Percentiles rank a stretch among this genome's conserved stretches.
Evolutionary conservation across 2,888 invertebrate genomes (phyloP).

Genomic region (Agrotis segetum): DNA sequence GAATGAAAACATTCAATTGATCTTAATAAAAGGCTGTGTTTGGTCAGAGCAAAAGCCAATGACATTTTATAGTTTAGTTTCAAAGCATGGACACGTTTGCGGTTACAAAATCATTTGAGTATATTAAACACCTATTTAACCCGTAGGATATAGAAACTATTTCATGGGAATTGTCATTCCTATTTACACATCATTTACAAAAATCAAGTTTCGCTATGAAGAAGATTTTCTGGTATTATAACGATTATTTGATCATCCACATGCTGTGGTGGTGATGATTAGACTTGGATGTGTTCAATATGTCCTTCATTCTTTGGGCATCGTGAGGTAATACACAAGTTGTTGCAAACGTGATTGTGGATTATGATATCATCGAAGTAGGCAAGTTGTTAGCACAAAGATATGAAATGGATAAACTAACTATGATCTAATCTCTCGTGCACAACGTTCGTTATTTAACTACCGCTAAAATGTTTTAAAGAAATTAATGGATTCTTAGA

Average conservation of each 20-base stretch:
- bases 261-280: constrained; percentile 55
- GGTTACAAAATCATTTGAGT: constrained; percentile 72
- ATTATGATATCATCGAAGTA: constrained; percentile 58
- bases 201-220: background rate
- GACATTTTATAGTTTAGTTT: constrained; percentile 72
- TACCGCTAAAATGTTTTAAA: constrained; percentile 65
- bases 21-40: constrained; percentile 41
- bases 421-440: constrained; percentile 68
- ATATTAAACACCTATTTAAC: constrained; percentile 75
- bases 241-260: constrained; percentile 50
- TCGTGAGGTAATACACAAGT: constrained; percentile 36
- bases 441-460: constrained; percentile 64
- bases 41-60: constrained; percentile 56
- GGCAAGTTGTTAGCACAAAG: constrained; percentile 68
- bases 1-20: background rate
- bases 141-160: constrained; percentile 58
- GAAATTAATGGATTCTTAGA: constrained; percentile 61
- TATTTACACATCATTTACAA: constrained; percentile 65
- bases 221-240: constrained; percentile 11
- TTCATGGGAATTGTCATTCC: constrained; percentile 56
- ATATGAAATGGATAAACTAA: constrained; percentile 63
- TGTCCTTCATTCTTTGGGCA: constrained; percentile 48
- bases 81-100: constrained; percentile 77
- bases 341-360: constrained; percentile 50
- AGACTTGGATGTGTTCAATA: constrained; percentile 42